A percentile compares a stretch with the other conserved stretches of the same genome.
Evolutionary conservation across 2,888 invertebrate species (phyloP).

Genomic region (Melanotus villosus): DNA sequence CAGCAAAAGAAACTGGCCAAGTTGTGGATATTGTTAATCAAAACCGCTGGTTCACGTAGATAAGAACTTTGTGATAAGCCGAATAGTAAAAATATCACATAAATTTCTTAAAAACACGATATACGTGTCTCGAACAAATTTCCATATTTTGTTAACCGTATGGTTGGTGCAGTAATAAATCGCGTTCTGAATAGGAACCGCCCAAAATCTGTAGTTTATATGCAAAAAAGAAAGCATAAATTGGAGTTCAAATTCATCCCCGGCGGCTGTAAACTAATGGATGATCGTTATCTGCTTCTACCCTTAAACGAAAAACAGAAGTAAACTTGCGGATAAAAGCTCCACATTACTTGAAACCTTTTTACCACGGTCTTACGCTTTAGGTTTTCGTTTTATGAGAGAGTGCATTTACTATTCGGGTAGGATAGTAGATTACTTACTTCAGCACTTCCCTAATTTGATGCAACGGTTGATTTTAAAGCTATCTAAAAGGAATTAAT

Average conservation of each 20-base stretch:
- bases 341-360: slow-evolving; percentile 41
- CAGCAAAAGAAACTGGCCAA: slow-evolving; percentile 8
- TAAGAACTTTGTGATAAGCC: slow-evolving; percentile 15
- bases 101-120: slow-evolving; percentile 42
- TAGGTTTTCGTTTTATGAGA: slow-evolving; percentile 22
- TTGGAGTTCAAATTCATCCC: slow-evolving; percentile 53
- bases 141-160: slow-evolving; percentile 47
- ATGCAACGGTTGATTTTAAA: neutral
- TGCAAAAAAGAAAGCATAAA: slow-evolving; percentile 51
- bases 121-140: slow-evolving; percentile 45
- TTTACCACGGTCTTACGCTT: slow-evolving; percentile 27
- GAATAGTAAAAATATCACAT: slow-evolving; percentile 33
- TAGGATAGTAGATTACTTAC: slow-evolving; percentile 20
- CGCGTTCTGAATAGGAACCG: slow-evolving; percentile 44
- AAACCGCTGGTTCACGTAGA: neutral
- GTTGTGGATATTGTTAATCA: slow-evolving; percentile 19
- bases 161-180: slow-evolving; percentile 49
- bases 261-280: slow-evolving; percentile 54
- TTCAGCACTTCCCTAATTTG: slow-evolving; percentile 31
- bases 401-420: slow-evolving; percentile 26
- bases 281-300: slow-evolving; percentile 51
- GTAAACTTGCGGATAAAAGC: slow-evolving; percentile 47
- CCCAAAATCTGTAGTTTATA: slow-evolving; percentile 51
- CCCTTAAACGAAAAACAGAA: slow-evolving; percentile 49
- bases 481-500: neutral